A percentile compares a stretch with the other conserved stretches of the same genome.
Conservation (phyloP, 2,888 invertebrate genomes). For the Apoda limacodes region DNA sequence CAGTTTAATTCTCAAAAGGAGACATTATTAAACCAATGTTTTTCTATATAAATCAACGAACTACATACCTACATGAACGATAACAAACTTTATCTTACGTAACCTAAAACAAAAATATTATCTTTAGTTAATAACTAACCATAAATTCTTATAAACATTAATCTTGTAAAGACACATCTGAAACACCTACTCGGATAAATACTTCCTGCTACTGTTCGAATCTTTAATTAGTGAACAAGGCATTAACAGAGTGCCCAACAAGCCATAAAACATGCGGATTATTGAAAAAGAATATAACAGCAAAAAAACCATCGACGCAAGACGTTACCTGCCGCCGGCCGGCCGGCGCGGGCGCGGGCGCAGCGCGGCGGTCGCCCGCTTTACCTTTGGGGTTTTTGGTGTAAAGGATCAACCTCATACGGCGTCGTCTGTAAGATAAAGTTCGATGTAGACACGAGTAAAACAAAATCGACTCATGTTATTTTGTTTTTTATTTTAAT, state of each 20-base stretch:
- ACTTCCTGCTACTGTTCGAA: constrained; percentile 46
- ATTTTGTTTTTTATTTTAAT: constrained; percentile 59
- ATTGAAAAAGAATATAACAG: constrained; percentile 55
- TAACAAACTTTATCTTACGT: too few species aligned
- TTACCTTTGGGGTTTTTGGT: constrained; percentile 31
- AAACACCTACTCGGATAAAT: constrained; percentile 22
- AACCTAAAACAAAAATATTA: neutral
- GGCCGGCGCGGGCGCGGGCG: too few species aligned
- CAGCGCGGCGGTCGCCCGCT: constrained; percentile 35
- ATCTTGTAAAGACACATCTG: neutral
- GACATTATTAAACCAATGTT: too few species aligned
- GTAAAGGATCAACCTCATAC: constrained; percentile 28
- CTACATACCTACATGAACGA: too few species aligned
- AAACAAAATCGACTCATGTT: constrained; percentile 54
- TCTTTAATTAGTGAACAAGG: constrained; percentile 47
- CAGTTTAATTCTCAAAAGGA: too few species aligned
- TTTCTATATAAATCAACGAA: too few species aligned
- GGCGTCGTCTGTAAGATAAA: constrained; percentile 44
- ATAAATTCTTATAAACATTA: neutral
- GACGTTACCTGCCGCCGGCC: constrained; percentile 58
- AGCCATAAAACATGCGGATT: constrained; percentile 62
- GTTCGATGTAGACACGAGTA: constrained; percentile 60
- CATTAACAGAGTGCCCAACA: constrained; percentile 52
- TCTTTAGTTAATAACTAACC: neutral
- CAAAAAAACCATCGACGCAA: constrained; percentile 52